phyloP scores from a whole-genome alignment of 2,888 invertebrate genomes.

The Plebejus anna region DNA sequence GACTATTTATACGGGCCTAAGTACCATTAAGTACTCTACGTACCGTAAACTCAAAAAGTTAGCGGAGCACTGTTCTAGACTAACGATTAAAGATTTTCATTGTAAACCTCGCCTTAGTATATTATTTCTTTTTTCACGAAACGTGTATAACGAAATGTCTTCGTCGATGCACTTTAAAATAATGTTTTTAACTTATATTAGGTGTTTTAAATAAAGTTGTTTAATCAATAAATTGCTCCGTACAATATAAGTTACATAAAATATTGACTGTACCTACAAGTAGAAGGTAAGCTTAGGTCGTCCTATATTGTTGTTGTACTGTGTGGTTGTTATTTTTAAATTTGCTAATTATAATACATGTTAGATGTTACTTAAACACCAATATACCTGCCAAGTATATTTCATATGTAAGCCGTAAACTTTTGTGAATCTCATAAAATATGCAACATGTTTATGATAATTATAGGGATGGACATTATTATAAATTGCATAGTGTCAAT shows the following conservation, averaged over 20 bases:
- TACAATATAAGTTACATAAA: neutral
- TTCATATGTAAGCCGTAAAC: neutral
- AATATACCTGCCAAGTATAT: conserved; percentile 24
- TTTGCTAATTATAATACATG: conserved; percentile 22
- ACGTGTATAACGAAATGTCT: neutral
- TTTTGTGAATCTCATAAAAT: neutral
- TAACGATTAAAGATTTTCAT: neutral
- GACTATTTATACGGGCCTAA: too few species aligned
- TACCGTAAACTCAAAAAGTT: too few species aligned
- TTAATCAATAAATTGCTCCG: neutral
- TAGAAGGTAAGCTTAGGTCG: conserved; percentile 18
- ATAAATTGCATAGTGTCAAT: too few species aligned
- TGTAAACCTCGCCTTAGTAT: neutral
- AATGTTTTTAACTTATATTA: neutral
- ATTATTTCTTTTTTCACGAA: neutral
- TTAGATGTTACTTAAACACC: conserved; percentile 25
- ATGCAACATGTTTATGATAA: neutral
- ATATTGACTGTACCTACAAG: neutral
- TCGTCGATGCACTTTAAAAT: neutral
- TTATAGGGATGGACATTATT: neutral
- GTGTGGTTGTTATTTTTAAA: conserved; percentile 32
- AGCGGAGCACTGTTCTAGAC: too few species aligned
- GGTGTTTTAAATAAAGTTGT: neutral
- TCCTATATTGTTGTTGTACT: conserved; percentile 33
- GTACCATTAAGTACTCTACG: too few species aligned